Percentiles rank a stretch among this genome's conserved stretches.
Conservation (phyloP, 2,888 invertebrate genomes). For the Lithophane leautieri region DNA sequence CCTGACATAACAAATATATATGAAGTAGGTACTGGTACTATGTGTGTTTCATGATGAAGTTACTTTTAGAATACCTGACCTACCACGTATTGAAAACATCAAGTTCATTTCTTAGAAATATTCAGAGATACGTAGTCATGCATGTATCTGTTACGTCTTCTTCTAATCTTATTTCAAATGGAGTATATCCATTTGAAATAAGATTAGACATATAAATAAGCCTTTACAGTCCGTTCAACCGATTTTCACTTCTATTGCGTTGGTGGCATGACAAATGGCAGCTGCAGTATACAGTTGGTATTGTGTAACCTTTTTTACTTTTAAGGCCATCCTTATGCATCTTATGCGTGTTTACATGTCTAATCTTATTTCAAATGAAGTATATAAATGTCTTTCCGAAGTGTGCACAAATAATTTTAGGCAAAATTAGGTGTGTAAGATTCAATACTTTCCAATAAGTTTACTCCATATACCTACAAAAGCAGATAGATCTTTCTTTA, state of each 20-base stretch:
- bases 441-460: not conserved
- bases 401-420: not conserved
- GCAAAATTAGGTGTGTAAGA: not conserved
- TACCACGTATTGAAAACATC: not conserved
- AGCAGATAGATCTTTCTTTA: not conserved
- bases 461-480: not conserved
- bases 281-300: no score
- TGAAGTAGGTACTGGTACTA: not conserved
- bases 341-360: no score
- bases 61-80: not conserved
- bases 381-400: not conserved
- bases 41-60: not conserved
- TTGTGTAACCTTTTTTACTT: no score
- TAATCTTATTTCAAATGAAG: no score
- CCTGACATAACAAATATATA: not conserved
- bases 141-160: not conserved
- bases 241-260: no score
- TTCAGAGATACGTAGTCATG: not conserved
- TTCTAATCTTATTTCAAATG: no score
- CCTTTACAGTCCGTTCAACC: no score
- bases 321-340: no score
- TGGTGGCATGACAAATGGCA: no score
- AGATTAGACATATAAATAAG: no score
- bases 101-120: conserved; percentile 4
- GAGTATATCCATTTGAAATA: no score